A percentile compares a stretch with the other conserved stretches of the same genome.
phyloP scores from a whole-genome alignment of 2,113 vertebrate species.

The Pseudopodoces humilis region DNA sequence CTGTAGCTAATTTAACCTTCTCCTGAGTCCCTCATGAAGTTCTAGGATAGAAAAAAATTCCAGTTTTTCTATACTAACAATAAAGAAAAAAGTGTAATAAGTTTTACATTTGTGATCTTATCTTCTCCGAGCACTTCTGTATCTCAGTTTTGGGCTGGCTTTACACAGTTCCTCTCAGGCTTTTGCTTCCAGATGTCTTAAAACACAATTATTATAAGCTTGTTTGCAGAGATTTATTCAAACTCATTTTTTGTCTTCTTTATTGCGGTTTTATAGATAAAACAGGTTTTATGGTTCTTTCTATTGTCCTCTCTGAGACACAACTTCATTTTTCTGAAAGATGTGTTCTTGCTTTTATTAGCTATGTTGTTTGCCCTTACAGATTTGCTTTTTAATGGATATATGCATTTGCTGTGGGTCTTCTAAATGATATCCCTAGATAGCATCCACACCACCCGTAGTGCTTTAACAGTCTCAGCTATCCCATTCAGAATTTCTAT shows the following conservation, averaged over 20 bases:
- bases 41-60: background rate
- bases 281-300: background rate
- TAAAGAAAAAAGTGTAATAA: background rate
- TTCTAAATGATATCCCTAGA: background rate
- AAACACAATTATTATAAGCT: background rate
- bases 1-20: background rate
- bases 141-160: background rate
- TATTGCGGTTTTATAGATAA: background rate
- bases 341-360: background rate
- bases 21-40: background rate
- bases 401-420: background rate
- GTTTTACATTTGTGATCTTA: background rate
- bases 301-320: background rate
- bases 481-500: background rate
- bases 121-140: background rate
- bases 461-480: background rate
- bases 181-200: background rate
- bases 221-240: slow-evolving; percentile 28
- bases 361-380: background rate
- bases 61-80: background rate
- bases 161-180: background rate
- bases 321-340: background rate
- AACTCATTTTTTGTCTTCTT: background rate
- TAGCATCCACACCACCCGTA: background rate
- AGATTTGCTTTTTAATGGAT: background rate